Percentiles rank a stretch among this genome's conserved stretches.
These are phyloP conservation scores for Druon quercuslanigerum DNA, from an alignment of 1,140 invertebrate species.

Conservation along the genomic window DNA sequence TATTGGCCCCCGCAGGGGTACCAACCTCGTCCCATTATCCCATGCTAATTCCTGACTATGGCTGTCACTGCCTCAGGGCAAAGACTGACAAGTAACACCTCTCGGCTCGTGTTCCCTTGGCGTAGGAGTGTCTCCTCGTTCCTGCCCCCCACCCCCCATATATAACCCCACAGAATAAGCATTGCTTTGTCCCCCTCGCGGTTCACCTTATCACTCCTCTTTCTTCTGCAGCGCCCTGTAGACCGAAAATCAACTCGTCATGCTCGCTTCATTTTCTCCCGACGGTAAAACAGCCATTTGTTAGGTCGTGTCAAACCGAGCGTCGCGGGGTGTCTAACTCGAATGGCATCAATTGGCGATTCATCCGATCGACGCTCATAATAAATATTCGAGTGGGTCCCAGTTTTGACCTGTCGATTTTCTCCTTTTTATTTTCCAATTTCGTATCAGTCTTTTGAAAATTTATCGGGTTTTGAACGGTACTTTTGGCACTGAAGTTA, in stretches of 20 bases:
- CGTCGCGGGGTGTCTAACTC: conserved; percentile 72
- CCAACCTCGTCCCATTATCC: conserved; percentile 74
- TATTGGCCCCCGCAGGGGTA: conserved; percentile 68
- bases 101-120: conserved; percentile 65
- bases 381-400: conserved; percentile 67
- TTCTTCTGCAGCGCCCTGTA: conserved; percentile 54
- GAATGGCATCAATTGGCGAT: conserved; percentile 74
- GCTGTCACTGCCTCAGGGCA: conserved; percentile 74
- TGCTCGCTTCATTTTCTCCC: conserved; percentile 75
- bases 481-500: no score
- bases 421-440: conserved; percentile 15
- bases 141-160: conserved; percentile 34
- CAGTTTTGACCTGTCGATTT: conserved; percentile 48
- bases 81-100: conserved; percentile 75
- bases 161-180: conserved; percentile 33
- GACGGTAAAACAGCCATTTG: conserved; percentile 76
- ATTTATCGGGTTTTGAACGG: neutral
- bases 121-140: conserved; percentile 70
- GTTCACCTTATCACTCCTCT: conserved; percentile 33
- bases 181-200: conserved; percentile 31
- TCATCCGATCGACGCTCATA: conserved; percentile 72
- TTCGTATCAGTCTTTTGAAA: neutral
- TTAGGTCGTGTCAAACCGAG: conserved; percentile 72
- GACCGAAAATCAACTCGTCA: conserved; percentile 75
- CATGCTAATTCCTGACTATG: conserved; percentile 74